Base-by-base conservation (phyloP, 2,888 invertebrate species). In the Lampropteryx suffumata region DNA sequence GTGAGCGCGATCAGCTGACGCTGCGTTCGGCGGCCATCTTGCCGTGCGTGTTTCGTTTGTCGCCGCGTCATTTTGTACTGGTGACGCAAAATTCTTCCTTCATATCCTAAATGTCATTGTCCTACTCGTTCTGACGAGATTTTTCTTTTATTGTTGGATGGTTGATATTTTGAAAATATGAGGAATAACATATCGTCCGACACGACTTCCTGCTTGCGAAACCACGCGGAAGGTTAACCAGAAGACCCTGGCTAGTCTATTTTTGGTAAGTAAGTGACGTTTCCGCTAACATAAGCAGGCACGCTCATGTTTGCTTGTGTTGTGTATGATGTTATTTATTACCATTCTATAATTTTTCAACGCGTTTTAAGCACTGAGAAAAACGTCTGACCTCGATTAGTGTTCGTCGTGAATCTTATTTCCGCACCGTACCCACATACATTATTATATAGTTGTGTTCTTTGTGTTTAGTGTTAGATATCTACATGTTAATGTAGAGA, bases 1-100 rank as follows among this genome's bases (percentile, higher is more conserved):
- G 84, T 83, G 80, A 77, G 86, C 82, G 81, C 85, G 71, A 89
- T 89, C 90, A 90, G 90, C 90, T 90, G 90, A 88, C 84, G 82
- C 67, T 62, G 71, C 73, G 79, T 73, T 51, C 34, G 39, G 57
- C 86, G 73, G 89, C 89, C 89, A 90, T 90, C 84, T 90, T 90
- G 82, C 79, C 69, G 73, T 82, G 81, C 79, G 83, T 80, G 81
- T 68, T 50, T 74, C 72, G 71, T 76, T 79, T 79, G 75, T 81
- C 69, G 80, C 71, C 71, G 83, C 88, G 89, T 89, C 89, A 88
- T 80, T 81, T 81, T 33, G 73, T 73, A 65, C 74, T 66, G 67
- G 74, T 87, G 85, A 86, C 86, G 88, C n/a, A 79, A 72, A 72
- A 69, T 75, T 76, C 71, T 80, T 79, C 74, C 77, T 78, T 71